These are phyloP conservation scores for Nezara viridula DNA, from an alignment of 2,888 invertebrate genomes.

Conservation along the genomic window DNA sequence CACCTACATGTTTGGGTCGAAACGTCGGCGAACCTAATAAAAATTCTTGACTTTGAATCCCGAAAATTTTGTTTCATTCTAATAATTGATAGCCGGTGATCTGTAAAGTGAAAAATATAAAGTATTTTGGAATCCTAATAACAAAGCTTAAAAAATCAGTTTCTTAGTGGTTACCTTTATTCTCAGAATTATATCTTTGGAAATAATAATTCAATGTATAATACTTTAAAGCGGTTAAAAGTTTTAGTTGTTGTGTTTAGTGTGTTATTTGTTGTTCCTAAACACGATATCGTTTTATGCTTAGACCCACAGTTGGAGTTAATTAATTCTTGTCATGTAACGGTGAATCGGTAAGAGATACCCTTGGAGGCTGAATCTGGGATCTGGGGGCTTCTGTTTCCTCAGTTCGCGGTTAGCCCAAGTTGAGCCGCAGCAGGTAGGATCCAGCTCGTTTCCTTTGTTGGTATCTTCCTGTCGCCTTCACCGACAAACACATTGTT, in stretches of 20 bases:
- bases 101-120: no score
- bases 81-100: no score
- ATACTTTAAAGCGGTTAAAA: no score
- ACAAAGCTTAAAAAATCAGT: no score
- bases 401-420: not conserved
- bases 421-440: not conserved
- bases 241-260: not conserved
- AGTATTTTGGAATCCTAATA: no score
- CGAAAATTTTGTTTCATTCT: no score
- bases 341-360: not conserved
- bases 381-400: not conserved
- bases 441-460: not conserved
- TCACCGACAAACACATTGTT: not conserved
- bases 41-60: no score
- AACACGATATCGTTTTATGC: not conserved
- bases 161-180: no score
- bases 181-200: no score
- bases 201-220: no score
- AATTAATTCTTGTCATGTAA: not conserved
- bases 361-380: not conserved
- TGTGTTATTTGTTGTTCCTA: not conserved
- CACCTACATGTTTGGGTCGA: no score
- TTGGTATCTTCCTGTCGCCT: not conserved
- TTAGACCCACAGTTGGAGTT: not conserved
- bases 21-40: no score